Conservation (phyloP, 1,140 invertebrate species). For the Popillia japonica region DNA sequence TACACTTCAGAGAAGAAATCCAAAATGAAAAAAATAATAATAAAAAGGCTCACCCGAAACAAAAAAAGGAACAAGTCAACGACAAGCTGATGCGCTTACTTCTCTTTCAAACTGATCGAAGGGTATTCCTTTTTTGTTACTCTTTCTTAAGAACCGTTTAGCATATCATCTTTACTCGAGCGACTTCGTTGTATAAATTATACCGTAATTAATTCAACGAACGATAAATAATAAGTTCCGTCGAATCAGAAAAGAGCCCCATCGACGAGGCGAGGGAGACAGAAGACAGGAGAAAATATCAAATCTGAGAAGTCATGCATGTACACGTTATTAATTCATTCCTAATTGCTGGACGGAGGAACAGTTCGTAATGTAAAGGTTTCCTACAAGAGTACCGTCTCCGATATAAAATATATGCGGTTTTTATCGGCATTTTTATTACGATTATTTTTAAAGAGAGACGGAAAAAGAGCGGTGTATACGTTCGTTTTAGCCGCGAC, state of each 20-base stretch:
- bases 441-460: conserved; percentile 11
- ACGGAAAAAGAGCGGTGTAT: not conserved
- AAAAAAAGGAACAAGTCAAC: not conserved
- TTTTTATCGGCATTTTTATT: not conserved
- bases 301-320: conserved; percentile 14
- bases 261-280: not conserved
- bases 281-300: not conserved
- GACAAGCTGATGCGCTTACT: not conserved
- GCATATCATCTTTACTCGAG: conserved; percentile 9
- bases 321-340: conserved; percentile 3
- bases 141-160: not conserved
- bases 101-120: not conserved
- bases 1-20: not conserved
- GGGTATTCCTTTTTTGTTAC: not conserved
- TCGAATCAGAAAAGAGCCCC: not conserved
- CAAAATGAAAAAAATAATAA: not conserved
- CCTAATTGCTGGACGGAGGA: not conserved
- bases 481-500: not conserved
- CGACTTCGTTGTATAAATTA: conserved; percentile 15
- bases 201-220: conserved; percentile 11
- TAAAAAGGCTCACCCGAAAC: not conserved
- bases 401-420: not conserved
- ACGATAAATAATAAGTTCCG: conserved; percentile 10
- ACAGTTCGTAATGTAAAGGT: not conserved
- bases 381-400: not conserved